Percentiles rank a stretch among this genome's conserved stretches.
Evolutionary conservation across 2,888 invertebrate species (phyloP).

Genomic region (Phymatocera aterrima): DNA sequence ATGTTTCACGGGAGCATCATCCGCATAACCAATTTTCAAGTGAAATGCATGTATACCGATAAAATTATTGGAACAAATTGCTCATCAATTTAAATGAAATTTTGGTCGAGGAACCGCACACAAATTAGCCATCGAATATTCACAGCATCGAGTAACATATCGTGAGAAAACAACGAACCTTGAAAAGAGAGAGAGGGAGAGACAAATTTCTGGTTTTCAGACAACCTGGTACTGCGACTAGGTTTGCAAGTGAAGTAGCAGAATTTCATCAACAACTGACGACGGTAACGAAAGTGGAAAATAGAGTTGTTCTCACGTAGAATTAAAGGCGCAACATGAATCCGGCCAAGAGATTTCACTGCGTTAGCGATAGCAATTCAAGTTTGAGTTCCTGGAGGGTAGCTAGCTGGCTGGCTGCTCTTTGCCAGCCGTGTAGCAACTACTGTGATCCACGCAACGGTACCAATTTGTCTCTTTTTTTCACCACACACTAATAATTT

Average conservation of each 20-base stretch:
- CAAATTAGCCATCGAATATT: not conserved
- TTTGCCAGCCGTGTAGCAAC: not conserved
- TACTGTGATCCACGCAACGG: slow-evolving; percentile 26
- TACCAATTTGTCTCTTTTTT: slow-evolving; percentile 42
- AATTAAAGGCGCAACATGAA: not conserved
- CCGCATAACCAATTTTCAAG: no score
- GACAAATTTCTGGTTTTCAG: not conserved
- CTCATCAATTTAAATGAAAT: no score
- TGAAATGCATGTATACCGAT: no score
- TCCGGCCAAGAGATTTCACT: not conserved
- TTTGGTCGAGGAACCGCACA: no score
- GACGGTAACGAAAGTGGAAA: slow-evolving; percentile 2
- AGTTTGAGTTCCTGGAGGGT: slow-evolving; percentile 2
- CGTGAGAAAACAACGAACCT: not conserved
- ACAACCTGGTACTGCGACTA: not conserved
- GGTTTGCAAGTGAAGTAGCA: not conserved
- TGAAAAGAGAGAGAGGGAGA: not conserved
- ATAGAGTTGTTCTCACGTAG: not conserved
- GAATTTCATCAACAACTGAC: not conserved
- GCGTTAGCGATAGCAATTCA: slow-evolving; percentile 1
- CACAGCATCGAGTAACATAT: not conserved
- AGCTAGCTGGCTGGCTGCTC: not conserved
- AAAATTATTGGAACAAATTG: no score
- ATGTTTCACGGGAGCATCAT: no score
- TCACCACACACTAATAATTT: slow-evolving; percentile 28